Evolutionary conservation across 2,113 vertebrate species (phyloP).

Genomic region (Xiphophorus hellerii): DNA sequence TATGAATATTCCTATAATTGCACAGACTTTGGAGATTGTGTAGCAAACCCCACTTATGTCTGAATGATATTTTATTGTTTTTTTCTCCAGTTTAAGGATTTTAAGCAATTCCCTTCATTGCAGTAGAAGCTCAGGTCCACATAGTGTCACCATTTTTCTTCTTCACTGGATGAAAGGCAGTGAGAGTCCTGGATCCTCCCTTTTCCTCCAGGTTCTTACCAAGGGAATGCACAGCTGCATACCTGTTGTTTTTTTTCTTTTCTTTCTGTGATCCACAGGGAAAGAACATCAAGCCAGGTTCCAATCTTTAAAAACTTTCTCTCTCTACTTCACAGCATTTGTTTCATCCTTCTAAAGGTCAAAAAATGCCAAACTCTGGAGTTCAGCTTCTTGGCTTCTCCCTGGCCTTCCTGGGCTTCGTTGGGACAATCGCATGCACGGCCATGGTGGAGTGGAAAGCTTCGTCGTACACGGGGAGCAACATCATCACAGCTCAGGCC

Average conservation of each 20-base stretch:
- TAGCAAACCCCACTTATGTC: too few relatives aligned
- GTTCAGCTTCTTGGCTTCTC: constrained; percentile 89
- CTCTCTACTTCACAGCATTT: neutral
- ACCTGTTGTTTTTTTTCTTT: constrained; percentile 6
- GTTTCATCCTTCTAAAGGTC: neutral
- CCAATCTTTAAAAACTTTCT: neutral
- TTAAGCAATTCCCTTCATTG: neutral
- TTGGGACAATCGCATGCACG: constrained; percentile 86
- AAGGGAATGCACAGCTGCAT: constrained; percentile 40
- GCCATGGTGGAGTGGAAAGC: constrained; percentile 94
- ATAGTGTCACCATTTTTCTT: constrained; percentile 40
- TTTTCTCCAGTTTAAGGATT: neutral
- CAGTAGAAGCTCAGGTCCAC: constrained; percentile 27
- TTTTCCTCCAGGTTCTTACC: constrained; percentile 32
- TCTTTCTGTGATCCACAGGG: neutral
- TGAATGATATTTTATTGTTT: neutral
- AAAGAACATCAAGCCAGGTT: constrained; percentile 4
- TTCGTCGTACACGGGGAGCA: constrained; percentile 89
- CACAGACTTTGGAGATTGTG: too few relatives aligned
- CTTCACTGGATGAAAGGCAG: neutral
- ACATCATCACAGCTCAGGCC: constrained; percentile 93
- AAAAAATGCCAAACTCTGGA: constrained; percentile 87
- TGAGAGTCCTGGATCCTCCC: constrained; percentile 50
- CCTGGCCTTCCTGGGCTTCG: constrained; percentile 88
- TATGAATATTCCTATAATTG: too few relatives aligned